phyloP scores from a whole-genome alignment of 1,140 invertebrate genomes.

The Saccostrea glomerata region DNA sequence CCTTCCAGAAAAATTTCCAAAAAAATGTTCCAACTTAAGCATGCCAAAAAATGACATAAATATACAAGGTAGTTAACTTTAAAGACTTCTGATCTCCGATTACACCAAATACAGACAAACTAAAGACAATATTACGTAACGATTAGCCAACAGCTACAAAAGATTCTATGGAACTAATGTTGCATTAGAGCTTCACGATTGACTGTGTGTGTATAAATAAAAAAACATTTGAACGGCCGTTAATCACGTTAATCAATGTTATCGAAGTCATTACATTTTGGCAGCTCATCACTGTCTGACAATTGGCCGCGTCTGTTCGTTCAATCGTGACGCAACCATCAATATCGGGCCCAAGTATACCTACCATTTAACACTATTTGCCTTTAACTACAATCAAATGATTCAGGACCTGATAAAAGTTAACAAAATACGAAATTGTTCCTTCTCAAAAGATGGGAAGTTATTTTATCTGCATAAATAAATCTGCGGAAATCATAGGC shows the following conservation, averaged over 20 bases:
- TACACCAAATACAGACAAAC: too few relatives aligned
- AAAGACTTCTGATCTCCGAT: too few relatives aligned
- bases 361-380: too few relatives aligned
- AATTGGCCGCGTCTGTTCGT: not conserved
- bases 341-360: not conserved
- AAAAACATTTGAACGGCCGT: not conserved
- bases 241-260: not conserved
- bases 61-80: too few relatives aligned
- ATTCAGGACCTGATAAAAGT: not conserved
- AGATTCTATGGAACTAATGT: not conserved
- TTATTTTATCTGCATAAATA: not conserved
- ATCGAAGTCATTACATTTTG: not conserved
- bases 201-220: not conserved
- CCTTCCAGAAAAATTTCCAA: not conserved
- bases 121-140: not conserved
- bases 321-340: not conserved
- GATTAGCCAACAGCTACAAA: not conserved
- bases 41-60: too few relatives aligned
- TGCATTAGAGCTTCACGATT: not conserved
- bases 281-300: not conserved
- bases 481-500: not conserved
- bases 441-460: not conserved
- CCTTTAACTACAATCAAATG: slow-evolving; percentile 1
- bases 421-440: not conserved
- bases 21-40: not conserved